Evolutionary conservation across 92 coral and sea anemone species (phyloP).

Genomic region (Porites evermanni): DNA sequence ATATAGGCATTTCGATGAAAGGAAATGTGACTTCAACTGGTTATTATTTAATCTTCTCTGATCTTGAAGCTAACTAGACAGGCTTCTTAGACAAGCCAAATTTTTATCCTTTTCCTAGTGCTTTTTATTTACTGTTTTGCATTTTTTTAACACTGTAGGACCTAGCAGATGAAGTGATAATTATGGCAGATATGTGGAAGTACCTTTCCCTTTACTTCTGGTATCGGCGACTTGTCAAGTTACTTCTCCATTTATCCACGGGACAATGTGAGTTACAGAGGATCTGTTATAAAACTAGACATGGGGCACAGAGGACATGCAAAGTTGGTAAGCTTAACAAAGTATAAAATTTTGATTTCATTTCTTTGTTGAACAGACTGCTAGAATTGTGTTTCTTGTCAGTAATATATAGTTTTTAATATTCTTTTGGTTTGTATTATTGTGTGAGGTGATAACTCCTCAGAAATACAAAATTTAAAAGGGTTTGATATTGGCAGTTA

Average conservation of each 20-base stretch:
- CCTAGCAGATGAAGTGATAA: constrained; percentile 54
- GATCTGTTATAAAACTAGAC: constrained; percentile 84
- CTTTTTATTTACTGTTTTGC: no score
- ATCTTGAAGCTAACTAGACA: no score
- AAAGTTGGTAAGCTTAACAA: constrained; percentile 76
- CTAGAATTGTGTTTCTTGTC: background rate
- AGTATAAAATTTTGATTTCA: background rate
- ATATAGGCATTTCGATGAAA: no score
- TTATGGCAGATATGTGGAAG: constrained; percentile 73
- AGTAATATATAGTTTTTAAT: background rate
- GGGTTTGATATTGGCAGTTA: no score
- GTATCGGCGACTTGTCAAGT: constrained; percentile 88
- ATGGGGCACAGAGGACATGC: constrained; percentile 82
- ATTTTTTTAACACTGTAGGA: no score
- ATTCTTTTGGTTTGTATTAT: no score
- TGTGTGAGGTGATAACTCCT: no score
- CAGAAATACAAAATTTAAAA: no score
- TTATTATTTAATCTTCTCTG: no score
- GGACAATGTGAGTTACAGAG: constrained; percentile 92
- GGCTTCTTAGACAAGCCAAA: background rate
- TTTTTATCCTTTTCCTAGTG: no score
- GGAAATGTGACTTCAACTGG: no score
- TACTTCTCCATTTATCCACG: constrained; percentile 90
- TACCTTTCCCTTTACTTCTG: constrained; percentile 92
- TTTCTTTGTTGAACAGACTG: background rate